Conservation (phyloP, 2,113 vertebrate species). For the Myotis brandtii region DNA sequence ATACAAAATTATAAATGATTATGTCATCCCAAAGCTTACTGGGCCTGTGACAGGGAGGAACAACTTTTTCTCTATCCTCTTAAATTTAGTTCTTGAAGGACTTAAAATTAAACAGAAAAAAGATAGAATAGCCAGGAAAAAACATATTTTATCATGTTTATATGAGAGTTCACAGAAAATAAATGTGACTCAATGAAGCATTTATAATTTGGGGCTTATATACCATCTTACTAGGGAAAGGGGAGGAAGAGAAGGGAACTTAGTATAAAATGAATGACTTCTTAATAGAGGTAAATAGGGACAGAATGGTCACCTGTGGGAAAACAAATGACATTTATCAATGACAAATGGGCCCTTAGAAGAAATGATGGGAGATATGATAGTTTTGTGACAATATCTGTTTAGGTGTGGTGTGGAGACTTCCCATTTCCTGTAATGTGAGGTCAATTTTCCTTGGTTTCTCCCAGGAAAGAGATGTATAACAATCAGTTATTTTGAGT, state of each 20-base stretch:
- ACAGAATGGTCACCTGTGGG: background rate
- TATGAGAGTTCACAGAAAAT: background rate
- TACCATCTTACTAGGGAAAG: background rate
- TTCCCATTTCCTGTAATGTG: background rate
- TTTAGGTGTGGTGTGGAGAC: background rate
- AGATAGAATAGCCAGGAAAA: background rate
- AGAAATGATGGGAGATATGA: background rate
- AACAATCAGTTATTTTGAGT: background rate
- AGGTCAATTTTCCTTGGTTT: background rate
- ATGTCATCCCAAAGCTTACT: background rate
- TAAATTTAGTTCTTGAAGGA: background rate
- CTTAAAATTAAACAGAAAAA: background rate
- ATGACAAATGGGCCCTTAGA: background rate
- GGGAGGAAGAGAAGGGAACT: background rate
- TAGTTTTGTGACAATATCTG: background rate
- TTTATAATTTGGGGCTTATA: background rate
- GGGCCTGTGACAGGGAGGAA: background rate
- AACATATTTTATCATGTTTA: background rate
- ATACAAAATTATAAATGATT: background rate
- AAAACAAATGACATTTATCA: background rate
- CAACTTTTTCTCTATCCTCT: background rate
- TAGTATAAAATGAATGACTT: background rate
- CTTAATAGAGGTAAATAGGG: background rate
- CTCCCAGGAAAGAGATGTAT: background rate
- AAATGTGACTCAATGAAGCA: background rate